Evolutionary conservation across 2,113 vertebrate species (phyloP), one percentile per base, ranked within the genome.

Genomic region (Solea solea): DNA sequence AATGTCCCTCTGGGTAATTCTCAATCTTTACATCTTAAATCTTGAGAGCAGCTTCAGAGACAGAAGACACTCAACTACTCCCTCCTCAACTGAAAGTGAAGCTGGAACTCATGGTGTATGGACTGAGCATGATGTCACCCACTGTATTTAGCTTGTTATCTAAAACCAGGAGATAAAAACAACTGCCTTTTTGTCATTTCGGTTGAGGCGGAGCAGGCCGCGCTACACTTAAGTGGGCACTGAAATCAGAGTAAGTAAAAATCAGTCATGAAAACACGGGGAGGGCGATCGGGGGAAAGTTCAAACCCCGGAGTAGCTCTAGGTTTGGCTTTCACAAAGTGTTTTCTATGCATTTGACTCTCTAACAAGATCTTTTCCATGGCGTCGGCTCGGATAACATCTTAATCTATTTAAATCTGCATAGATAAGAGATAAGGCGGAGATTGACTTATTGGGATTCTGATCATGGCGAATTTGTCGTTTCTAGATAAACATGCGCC

Each of bases 401-500:
- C 51, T 57, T 51, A 28, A 72, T 71, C 52, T 50, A 46, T 52
- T 59, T 9, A 41, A 69, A 72, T 76, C 40, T 62, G 42, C 59
- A 65, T 51, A 55, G 63, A 49, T 56, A 7, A 7, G 6, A 53
- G 54, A 73, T 71, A 64, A 56, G 34, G 3, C 28, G 8, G 2
- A 63, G 14, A 66, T 39, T 52, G 59, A 10, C 27, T 64, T 46
- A 41, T 64, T 71, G 50, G 66, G 54, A 48, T 62, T 72, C 52
- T 48, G 27, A 11, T 56, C 16, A 13, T 39, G 34, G 34, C 49
- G 39, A 57, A 57, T 55, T 60, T 70, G 58, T 15, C 2, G 5
- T 56, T 27, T 69, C 28, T 9, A 72, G 75, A 75, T 77, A 76
- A 63, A 57, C 15, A 71, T 71, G 67, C 41, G 15, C 56, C 73